Evolutionary conservation across 2,113 vertebrate genomes (phyloP).

Genomic region (Melanotaenia duboulayi): DNA sequence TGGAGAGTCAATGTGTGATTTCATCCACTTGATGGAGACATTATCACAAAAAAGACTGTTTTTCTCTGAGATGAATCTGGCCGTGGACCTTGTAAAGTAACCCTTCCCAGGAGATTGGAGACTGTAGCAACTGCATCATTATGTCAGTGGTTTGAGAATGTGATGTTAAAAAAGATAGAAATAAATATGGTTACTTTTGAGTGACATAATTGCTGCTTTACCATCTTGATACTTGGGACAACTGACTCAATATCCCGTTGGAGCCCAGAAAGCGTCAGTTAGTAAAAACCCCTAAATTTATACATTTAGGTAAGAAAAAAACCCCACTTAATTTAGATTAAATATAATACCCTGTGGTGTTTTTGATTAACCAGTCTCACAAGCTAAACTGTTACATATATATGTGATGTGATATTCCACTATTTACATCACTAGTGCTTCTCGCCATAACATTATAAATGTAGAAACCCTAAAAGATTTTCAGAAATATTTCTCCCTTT

Average conservation of each 20-base stretch:
- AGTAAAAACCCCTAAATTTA: too few species aligned
- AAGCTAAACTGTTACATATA: not conserved
- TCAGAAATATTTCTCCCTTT: slow-evolving; percentile 21
- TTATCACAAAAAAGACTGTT: not conserved
- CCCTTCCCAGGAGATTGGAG: not conserved
- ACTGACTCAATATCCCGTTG: not conserved
- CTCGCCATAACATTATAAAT: slow-evolving; percentile 6
- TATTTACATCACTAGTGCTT: not conserved
- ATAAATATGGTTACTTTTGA: too few species aligned
- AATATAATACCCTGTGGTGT: too few species aligned
- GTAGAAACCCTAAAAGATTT: slow-evolving; percentile 11
- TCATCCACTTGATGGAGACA: slow-evolving; percentile 12
- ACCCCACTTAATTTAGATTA: too few species aligned
- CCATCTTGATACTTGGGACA: not conserved
- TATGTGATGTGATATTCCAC: not conserved
- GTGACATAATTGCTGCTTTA: not conserved
- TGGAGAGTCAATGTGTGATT: not conserved
- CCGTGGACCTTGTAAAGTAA: not conserved
- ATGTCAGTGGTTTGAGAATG: too few species aligned
- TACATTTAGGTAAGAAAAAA: too few species aligned
- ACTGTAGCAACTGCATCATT: not conserved
- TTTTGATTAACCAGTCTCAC: not conserved
- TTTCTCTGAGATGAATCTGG: not conserved
- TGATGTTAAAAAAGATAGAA: too few species aligned
- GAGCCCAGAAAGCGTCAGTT: too few species aligned